A percentile compares a stretch with the other conserved stretches of the same genome.
phyloP scores from a whole-genome alignment of 2,113 vertebrate genomes.

The Elachura formosa region DNA sequence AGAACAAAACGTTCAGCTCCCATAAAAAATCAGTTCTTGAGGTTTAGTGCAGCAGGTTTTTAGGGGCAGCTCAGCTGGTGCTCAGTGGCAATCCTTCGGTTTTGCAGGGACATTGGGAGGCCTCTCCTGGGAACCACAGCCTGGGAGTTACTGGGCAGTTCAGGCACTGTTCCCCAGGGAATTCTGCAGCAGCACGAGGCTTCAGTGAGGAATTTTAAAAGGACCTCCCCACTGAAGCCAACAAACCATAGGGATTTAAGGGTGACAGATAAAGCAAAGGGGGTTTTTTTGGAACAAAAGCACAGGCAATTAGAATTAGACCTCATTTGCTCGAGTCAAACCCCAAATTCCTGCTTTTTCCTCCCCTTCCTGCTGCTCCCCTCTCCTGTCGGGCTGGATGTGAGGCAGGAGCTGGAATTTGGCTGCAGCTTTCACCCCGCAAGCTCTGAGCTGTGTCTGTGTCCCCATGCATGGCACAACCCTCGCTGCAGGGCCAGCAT shows the following conservation, averaged over 20 bases:
- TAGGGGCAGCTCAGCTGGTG: neutral
- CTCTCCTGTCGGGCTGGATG: neutral
- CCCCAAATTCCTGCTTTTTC: neutral
- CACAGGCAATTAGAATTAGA: neutral
- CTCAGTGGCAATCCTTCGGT: neutral
- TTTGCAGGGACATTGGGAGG: neutral
- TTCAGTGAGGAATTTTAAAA: neutral
- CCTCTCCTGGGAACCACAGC: neutral
- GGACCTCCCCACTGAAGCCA: neutral
- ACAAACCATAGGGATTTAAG: neutral
- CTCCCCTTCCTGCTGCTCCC: neutral
- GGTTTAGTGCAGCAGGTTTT: neutral
- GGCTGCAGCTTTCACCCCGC: neutral
- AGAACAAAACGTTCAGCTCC: neutral
- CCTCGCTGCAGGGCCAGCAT: neutral
- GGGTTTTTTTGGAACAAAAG: neutral
- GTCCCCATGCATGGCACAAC: slow-evolving; percentile 6
- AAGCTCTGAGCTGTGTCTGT: neutral
- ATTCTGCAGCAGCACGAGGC: neutral
- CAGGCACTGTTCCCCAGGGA: neutral
- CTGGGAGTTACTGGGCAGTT: neutral
- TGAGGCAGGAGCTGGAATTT: neutral
- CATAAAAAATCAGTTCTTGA: neutral
- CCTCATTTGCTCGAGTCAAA: neutral
- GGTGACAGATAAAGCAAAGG: neutral